Percentiles rank a stretch among this genome's conserved stretches.
phyloP scores from a whole-genome alignment of 2,113 vertebrate species.

The Siphamia tubifer region DNA sequence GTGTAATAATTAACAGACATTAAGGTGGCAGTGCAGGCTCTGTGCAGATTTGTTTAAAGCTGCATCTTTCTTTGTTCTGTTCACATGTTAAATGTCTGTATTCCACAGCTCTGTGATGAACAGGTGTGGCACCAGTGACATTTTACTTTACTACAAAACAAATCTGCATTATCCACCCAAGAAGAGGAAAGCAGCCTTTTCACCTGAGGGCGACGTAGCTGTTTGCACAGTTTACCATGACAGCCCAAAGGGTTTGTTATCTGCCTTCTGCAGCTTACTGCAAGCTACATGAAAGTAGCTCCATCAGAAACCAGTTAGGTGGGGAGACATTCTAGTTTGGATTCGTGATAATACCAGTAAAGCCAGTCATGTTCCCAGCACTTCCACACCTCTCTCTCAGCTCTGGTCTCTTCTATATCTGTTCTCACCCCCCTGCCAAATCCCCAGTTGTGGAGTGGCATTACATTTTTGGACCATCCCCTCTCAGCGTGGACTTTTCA shows the following conservation, averaged over 20 bases:
- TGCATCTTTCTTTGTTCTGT: no score
- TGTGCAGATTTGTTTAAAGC: background rate
- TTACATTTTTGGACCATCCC: conserved; percentile 6
- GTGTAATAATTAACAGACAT: conserved; percentile 13
- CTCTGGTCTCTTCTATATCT: background rate
- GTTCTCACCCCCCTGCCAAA: background rate
- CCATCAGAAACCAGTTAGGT: conserved; percentile 47
- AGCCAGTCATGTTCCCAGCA: background rate
- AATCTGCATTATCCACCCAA: conserved; percentile 15
- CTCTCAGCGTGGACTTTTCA: background rate
- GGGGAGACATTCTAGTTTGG: background rate
- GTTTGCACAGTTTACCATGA: conserved; percentile 1
- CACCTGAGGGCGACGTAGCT: conserved; percentile 10
- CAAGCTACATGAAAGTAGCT: conserved; percentile 38
- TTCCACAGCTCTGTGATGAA: no score
- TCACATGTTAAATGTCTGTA: no score
- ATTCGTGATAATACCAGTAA: conserved; percentile 27
- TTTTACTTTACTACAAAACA: background rate
- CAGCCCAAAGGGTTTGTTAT: conserved; percentile 36
- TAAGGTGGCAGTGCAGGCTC: background rate
- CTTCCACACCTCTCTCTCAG: conserved; percentile 5
- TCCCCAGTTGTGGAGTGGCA: background rate
- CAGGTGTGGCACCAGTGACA: conserved; percentile 47
- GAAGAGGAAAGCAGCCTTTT: conserved; percentile 8
- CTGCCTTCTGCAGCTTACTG: conserved; percentile 17